A percentile compares a stretch with the other conserved stretches of the same genome.
phyloP scores from a whole-genome alignment of 2,888 invertebrate species.

The Ormyrus thymus region DNA sequence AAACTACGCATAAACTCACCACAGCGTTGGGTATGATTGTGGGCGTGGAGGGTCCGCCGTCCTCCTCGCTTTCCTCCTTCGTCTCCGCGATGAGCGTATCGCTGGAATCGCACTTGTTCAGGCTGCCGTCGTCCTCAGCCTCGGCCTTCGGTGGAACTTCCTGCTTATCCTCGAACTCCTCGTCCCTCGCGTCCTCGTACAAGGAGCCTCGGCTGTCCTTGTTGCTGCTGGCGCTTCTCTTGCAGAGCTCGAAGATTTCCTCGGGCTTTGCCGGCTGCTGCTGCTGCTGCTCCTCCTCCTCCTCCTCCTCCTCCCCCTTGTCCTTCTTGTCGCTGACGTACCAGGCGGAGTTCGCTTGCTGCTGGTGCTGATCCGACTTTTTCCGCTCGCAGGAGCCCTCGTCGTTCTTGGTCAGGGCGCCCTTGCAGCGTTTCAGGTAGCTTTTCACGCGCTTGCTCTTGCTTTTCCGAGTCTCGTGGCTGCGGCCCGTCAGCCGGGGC shows the following conservation, averaged over 20 bases:
- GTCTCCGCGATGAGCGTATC: slow-evolving; percentile 69
- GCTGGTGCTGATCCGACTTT: slow-evolving; percentile 18
- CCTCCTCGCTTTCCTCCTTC: slow-evolving; percentile 50
- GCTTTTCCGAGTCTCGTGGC: slow-evolving; percentile 75
- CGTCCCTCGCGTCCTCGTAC: slow-evolving; percentile 65
- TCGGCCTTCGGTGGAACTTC: not conserved
- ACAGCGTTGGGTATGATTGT: slow-evolving; percentile 49
- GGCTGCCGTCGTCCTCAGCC: slow-evolving; percentile 54
- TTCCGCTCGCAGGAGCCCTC: slow-evolving; percentile 61
- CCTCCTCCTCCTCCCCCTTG: not conserved
- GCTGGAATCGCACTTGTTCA: slow-evolving; percentile 70
- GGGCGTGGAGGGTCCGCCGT: slow-evolving; percentile 38
- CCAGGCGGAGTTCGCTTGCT: slow-evolving; percentile 33
- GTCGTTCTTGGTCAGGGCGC: slow-evolving; percentile 72
- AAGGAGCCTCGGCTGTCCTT: slow-evolving; percentile 61
- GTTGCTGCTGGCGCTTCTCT: slow-evolving; percentile 1
- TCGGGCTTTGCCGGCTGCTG: slow-evolving; percentile 48
- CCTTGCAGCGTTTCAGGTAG: slow-evolving; percentile 77
- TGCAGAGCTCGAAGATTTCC: slow-evolving; percentile 49
- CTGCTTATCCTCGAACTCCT: slow-evolving; percentile 50
- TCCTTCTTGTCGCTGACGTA: slow-evolving; percentile 48
- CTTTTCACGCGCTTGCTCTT: slow-evolving; percentile 77
- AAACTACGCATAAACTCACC: slow-evolving; percentile 32
- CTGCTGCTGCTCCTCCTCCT: slow-evolving; percentile 40
- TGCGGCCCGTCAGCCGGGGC: slow-evolving; percentile 66